phyloP scores from a whole-genome alignment of 1,140 invertebrate genomes.

The Ostrea denselamellosa region DNA sequence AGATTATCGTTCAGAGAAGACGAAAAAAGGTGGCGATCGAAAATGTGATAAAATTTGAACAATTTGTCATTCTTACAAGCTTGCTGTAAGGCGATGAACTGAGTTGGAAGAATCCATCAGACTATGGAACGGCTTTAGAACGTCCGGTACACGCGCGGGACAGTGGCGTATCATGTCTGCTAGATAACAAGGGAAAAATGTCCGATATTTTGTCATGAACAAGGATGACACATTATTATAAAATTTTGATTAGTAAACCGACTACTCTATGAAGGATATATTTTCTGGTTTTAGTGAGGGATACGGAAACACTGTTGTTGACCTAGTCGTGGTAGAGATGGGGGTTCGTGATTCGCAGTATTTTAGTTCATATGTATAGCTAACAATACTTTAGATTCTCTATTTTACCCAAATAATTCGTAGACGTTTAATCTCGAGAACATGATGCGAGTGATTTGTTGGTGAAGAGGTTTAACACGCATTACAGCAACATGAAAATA shows the following conservation, averaged over 20 bases:
- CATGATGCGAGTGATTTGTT: too few relatives aligned
- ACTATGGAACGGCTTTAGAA: slow-evolving; percentile 32
- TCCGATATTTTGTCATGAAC: slow-evolving; percentile 41
- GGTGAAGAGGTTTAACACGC: too few relatives aligned
- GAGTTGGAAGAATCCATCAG: slow-evolving; percentile 8
- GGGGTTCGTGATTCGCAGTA: background rate
- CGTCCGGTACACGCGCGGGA: slow-evolving; percentile 21
- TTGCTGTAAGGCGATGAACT: background rate
- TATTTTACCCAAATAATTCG: too few relatives aligned
- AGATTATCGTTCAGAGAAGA: slow-evolving; percentile 4
- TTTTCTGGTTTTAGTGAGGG: background rate
- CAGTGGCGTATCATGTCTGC: slow-evolving; percentile 37
- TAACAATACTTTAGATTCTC: background rate
- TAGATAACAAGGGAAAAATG: slow-evolving; percentile 38
- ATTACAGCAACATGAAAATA: too few relatives aligned
- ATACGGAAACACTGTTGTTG: background rate
- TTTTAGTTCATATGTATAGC: background rate
- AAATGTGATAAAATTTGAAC: slow-evolving; percentile 37
- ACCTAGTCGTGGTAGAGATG: background rate
- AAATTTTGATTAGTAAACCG: slow-evolving; percentile 28
- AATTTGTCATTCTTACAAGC: slow-evolving; percentile 44
- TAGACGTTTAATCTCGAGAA: too few relatives aligned
- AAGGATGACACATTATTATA: slow-evolving; percentile 29
- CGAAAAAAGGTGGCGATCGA: slow-evolving; percentile 36
- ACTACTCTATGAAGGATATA: background rate